A percentile compares a stretch with the other conserved stretches of the same genome.
These are phyloP conservation scores for Halichondria panicea DNA, from an alignment of 37 sponge, comb jelly and placozoan genomes.

Conservation along the genomic window DNA sequence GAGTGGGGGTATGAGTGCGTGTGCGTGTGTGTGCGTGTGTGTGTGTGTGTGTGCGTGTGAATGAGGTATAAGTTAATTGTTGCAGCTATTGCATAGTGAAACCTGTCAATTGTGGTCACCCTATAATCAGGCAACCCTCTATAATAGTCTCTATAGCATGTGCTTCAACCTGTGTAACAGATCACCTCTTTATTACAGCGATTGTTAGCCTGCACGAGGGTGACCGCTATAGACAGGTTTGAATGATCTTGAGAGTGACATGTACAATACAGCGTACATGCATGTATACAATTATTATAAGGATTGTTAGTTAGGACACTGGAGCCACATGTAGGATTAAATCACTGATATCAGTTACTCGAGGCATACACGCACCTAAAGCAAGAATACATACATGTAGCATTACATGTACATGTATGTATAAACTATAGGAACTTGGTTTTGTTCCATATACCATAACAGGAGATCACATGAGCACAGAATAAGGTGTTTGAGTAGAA, in stretches of 20 bases:
- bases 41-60: conserved; percentile 23
- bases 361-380: not conserved
- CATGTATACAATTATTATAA: no score
- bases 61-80: not conserved
- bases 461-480: no score
- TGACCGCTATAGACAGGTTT: not conserved
- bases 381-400: not conserved
- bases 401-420: not conserved
- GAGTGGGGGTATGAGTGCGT: not conserved
- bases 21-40: conserved; percentile 22
- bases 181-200: not conserved
- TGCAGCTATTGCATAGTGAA: not conserved
- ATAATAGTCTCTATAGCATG: no score
- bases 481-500: no score
- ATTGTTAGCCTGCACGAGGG: not conserved
- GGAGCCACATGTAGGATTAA: not conserved
- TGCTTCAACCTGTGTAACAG: not conserved
- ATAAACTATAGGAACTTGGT: not conserved
- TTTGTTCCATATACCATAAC: not conserved
- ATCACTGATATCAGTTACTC: not conserved
- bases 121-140: no score
- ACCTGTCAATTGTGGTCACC: not conserved
- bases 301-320: no score
- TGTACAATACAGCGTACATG: no score
- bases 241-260: no score